Base-by-base conservation (phyloP, 2,113 vertebrate species). In the Fregata magnificens region DNA sequence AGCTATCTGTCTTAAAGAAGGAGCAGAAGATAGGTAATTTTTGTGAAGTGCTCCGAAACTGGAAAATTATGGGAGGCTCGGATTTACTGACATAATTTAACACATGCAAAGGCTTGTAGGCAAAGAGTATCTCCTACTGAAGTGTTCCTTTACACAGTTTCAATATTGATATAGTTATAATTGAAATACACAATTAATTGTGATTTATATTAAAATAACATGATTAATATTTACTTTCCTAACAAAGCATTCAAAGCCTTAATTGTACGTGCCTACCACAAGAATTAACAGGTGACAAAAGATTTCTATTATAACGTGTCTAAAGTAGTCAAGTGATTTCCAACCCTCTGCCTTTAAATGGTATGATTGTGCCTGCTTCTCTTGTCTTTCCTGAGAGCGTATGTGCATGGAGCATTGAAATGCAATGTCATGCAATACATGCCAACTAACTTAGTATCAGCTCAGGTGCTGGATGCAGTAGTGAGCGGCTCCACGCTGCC, bases 381-480 rank as follows among this genome's bases (percentile, higher is more conserved):
- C 16, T 62, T 6, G 25, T 38, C 32, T 66, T 38, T 42, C 24
- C 74, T 22, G 56, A 38, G 53, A 44, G 28, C 22, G 1, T 1
- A 10, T 20, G 42, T 20, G 81, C 21, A 34, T 15, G 6, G 44
- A 26, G 31, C 34, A n/a, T 1, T 28, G 69, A 40, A 32, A 15
- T 10, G 21, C 20, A 5, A 3, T 2, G 10, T 28, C 52, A 38
- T 10, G 0, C 26, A 28, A 8, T 17, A 52, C 20, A 4, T 15
- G 6, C 25, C 42, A 13, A 9, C 13, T 9, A 17, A 16, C 10
- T 5, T 4, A 2, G 7, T 4, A 24, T 2, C 38, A 38, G 24
- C 47, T n/a, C n/a, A 19, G n/a, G 45, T 44, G 65, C 52, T 36
- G 22, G 36, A 6, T 1, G 1, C 82, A 19, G 31, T 7, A 26